Conservation (phyloP, 2,797 vertebrate species). For the Echeneis naucrates region DNA sequence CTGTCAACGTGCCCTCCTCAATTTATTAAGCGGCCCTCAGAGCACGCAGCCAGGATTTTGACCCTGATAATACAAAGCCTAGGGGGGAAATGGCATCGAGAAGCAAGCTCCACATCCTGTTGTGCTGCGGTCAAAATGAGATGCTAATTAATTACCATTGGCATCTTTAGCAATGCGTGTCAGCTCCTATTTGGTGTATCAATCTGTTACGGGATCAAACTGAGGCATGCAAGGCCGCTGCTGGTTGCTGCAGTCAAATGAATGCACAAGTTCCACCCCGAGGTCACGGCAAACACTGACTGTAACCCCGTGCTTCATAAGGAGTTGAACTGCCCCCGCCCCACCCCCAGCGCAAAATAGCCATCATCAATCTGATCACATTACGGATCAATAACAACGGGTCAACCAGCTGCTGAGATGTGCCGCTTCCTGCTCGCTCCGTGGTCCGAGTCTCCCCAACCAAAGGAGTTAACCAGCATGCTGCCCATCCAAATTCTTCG, state of each 20-base stretch:
- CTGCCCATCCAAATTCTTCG: not conserved
- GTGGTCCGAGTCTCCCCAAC: not conserved
- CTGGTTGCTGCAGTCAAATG: conserved; percentile 52
- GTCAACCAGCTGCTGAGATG: conserved; percentile 35
- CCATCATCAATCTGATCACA: conserved; percentile 53
- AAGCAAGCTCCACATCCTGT: conserved; percentile 91
- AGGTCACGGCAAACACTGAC: conserved; percentile 50
- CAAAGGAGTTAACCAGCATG: not conserved
- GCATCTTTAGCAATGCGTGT: conserved; percentile 96
- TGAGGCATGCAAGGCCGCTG: conserved; percentile 57
- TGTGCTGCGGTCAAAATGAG: conserved; percentile 94
- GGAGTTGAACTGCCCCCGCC: conserved; percentile 38
- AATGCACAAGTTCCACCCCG: conserved; percentile 69
- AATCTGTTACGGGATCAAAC: conserved; percentile 83
- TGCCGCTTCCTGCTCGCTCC: conserved; percentile 35
- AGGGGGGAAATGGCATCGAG: conserved; percentile 90
- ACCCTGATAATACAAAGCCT: conserved; percentile 92
- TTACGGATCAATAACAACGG: conserved; percentile 71
- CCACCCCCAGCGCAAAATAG: conserved; percentile 29
- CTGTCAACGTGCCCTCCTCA: conserved; percentile 88
- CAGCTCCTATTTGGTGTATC: conserved; percentile 94
- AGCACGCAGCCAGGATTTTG: conserved; percentile 86
- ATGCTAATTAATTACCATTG: conserved; percentile 99
- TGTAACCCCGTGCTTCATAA: conserved; percentile 24
- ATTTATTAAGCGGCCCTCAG: conserved; percentile 92